phyloP scores from a whole-genome alignment of 1,140 invertebrate genomes.

The roundworm (Caenorhabditis elegans) region DNA sequence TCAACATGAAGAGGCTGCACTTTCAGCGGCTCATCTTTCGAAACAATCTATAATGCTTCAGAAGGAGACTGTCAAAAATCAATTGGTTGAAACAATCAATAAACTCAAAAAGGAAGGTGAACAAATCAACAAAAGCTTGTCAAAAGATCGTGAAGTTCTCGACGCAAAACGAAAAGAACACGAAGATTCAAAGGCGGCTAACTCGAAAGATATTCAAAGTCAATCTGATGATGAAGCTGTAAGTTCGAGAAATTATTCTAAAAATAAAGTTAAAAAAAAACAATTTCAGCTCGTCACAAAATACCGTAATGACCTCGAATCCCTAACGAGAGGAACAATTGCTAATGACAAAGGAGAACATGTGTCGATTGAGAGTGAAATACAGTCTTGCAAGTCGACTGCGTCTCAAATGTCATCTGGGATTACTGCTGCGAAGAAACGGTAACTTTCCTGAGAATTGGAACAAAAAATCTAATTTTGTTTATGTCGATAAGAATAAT shows the following conservation, averaged over 20 bases:
- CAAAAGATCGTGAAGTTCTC: background rate
- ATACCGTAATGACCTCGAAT: slow-evolving; percentile 32
- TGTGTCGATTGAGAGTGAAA: slow-evolving; percentile 43
- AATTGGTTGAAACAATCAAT: background rate
- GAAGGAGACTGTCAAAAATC: background rate
- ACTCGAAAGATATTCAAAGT: background rate
- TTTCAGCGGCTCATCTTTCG: background rate
- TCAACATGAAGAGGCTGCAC: background rate
- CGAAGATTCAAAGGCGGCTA: background rate
- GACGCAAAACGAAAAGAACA: background rate
- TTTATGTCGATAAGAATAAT: no score
- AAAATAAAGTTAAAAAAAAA: no score
- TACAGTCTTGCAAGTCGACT: background rate
- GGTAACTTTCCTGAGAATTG: no score
- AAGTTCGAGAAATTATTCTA: background rate
- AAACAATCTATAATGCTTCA: background rate
- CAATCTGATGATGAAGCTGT: background rate
- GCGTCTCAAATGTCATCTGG: background rate
- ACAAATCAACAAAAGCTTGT: background rate
- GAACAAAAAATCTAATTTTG: no score
- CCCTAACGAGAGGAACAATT: slow-evolving; percentile 46
- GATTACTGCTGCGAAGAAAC: slow-evolving; percentile 20
- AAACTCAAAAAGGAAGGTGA: background rate
- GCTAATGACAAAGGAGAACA: slow-evolving; percentile 48
- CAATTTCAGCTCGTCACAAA: background rate